Conservation (phyloP, 92 coral and sea anemone genomes). For the Isaurus tuberculatus region DNA sequence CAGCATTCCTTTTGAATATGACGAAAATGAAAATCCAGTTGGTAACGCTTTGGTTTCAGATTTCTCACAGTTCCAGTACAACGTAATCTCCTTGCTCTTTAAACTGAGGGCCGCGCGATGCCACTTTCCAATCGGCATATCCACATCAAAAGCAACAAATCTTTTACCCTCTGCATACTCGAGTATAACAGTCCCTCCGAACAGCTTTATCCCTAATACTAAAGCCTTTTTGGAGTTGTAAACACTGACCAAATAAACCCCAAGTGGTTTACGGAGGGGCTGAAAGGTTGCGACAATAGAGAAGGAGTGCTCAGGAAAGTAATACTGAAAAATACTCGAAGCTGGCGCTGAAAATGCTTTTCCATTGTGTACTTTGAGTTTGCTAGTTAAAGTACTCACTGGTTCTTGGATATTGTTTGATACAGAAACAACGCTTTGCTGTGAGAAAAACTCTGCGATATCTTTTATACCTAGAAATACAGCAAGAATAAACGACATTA, state of each 20-base stretch:
- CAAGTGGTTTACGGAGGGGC: conserved; percentile 53
- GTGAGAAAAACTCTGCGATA: conserved; percentile 58
- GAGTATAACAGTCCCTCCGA: conserved; percentile 60
- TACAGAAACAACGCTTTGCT: conserved; percentile 18
- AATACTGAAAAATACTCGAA: conserved; percentile 68
- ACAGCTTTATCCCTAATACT: conserved; percentile 70
- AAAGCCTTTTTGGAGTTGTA: conserved; percentile 61
- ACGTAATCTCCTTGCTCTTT: conserved; percentile 67
- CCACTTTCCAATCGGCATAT: conserved; percentile 71
- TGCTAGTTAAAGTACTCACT: not conserved
- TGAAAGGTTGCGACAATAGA: conserved; percentile 74
- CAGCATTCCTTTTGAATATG: conserved; percentile 66
- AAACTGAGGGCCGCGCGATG: conserved; percentile 86
- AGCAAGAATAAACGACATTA: not conserved
- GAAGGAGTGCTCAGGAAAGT: conserved; percentile 75
- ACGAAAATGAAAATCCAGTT: conserved; percentile 59
- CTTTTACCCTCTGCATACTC: conserved; percentile 63
- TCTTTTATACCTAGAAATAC: conserved; percentile 63
- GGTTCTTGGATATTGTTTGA: conserved; percentile 27
- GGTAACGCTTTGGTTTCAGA: conserved; percentile 70
- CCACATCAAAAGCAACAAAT: conserved; percentile 73
- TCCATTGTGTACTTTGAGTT: conserved; percentile 55
- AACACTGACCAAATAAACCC: conserved; percentile 73
- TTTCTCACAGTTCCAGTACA: conserved; percentile 86
- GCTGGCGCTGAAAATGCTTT: conserved; percentile 56